phyloP scores from a whole-genome alignment of 2,888 invertebrate species.

The Uloborus plumipes region DNA sequence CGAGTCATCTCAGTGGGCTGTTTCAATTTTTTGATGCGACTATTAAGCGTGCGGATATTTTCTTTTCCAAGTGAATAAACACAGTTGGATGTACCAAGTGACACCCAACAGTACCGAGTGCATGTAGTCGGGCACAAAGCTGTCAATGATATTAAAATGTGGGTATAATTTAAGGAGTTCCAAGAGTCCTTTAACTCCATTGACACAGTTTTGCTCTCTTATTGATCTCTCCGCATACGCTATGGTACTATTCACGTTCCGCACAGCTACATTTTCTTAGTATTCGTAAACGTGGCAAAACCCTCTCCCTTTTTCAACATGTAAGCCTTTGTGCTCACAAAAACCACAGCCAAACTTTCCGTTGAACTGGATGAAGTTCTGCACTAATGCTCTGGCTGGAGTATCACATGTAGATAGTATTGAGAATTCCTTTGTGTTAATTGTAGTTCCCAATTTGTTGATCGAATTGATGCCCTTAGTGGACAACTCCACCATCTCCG shows the following conservation, averaged over 20 bases:
- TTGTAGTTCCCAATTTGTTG: not conserved
- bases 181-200: conserved; percentile 31
- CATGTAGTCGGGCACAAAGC: conserved; percentile 67
- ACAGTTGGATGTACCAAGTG: conserved; percentile 29
- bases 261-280: not conserved
- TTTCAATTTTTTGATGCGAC: conserved; percentile 14
- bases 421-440: not conserved
- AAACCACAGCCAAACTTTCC: conserved; percentile 6
- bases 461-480: conserved; percentile 1
- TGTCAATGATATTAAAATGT: conserved; percentile 65
- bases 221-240: not conserved
- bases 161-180: conserved; percentile 14
- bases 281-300: not conserved
- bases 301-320: conserved; percentile 6
- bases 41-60: not conserved
- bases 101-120: conserved; percentile 67
- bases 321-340: conserved; percentile 5
- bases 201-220: not conserved
- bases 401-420: conserved; percentile 11
- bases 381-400: conserved; percentile 15
- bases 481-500: not conserved
- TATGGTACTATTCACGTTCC: not conserved
- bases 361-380: conserved; percentile 19
- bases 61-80: not conserved
- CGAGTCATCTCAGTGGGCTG: conserved; percentile 1